Evolutionary conservation across 2,113 vertebrate species (phyloP).

Genomic region (Crotalus tigris): DNA sequence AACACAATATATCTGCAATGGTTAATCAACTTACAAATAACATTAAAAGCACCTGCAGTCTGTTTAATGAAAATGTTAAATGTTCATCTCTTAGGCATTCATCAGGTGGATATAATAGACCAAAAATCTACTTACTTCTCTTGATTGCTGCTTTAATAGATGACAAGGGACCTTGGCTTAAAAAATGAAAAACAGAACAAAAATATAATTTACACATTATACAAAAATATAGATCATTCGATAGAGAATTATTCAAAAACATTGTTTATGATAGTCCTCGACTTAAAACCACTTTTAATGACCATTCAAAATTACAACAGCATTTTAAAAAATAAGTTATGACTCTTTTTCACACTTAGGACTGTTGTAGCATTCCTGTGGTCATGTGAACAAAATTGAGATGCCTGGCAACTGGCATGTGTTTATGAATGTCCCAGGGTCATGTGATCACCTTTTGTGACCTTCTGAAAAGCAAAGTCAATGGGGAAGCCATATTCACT

Average conservation of each 20-base stretch:
- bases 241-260: neutral
- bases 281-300: neutral
- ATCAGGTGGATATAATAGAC: slow-evolving; percentile 18
- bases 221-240: neutral
- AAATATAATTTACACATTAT: slow-evolving; percentile 36
- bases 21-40: neutral
- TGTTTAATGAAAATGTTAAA: slow-evolving; percentile 1
- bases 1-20: slow-evolving; percentile 27
- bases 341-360: neutral
- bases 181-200: slow-evolving; percentile 57
- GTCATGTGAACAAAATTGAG: neutral
- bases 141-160: slow-evolving; percentile 90
- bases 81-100: slow-evolving; percentile 31
- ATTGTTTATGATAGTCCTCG: neutral
- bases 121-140: slow-evolving; percentile 83
- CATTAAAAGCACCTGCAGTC: neutral
- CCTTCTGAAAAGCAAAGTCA: neutral
- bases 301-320: neutral
- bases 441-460: neutral
- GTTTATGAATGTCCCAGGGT: neutral
- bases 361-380: neutral
- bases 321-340: neutral
- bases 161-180: slow-evolving; percentile 85
- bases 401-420: neutral
- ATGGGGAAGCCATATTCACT: neutral